phyloP scores from a whole-genome alignment of 53 echinoderm and acorn worm species.

The Arbacia lixula region DNA sequence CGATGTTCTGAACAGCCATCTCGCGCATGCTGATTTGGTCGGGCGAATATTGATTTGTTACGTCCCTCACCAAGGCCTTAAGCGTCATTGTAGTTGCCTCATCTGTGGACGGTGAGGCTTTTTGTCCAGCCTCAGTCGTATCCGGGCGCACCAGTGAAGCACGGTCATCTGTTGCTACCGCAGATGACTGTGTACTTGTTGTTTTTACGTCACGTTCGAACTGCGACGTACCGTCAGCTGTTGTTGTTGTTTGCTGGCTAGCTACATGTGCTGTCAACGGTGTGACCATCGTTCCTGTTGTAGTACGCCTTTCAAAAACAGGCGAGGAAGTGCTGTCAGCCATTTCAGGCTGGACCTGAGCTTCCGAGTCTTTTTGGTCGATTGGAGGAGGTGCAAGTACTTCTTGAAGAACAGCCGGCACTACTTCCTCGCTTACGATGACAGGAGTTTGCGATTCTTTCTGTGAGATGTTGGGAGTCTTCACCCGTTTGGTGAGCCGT shows the following conservation, averaged over 20 bases:
- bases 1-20: not conserved
- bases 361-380: slow-evolving; percentile 15
- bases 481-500: slow-evolving; percentile 1
- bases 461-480: slow-evolving; percentile 1
- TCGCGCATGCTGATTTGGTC: no score
- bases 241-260: not conserved
- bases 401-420: not conserved
- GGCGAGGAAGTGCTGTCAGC: slow-evolving; percentile 37
- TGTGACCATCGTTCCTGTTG: not conserved
- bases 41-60: no score
- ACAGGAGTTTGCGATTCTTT: slow-evolving; percentile 49
- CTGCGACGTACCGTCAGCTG: slow-evolving; percentile 4
- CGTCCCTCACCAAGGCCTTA: no score
- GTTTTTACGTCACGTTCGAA: not conserved
- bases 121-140: no score
- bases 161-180: not conserved
- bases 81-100: no score
- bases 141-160: not conserved
- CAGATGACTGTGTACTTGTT: not conserved
- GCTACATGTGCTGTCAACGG: not conserved
- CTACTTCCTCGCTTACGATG: slow-evolving; percentile 41
- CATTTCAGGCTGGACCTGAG: slow-evolving; percentile 21
- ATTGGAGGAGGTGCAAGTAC: not conserved
- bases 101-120: no score
- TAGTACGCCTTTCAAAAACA: not conserved